Base-by-base conservation (phyloP, 1,140 invertebrate species). In the Leptinotarsa defecta region DNA sequence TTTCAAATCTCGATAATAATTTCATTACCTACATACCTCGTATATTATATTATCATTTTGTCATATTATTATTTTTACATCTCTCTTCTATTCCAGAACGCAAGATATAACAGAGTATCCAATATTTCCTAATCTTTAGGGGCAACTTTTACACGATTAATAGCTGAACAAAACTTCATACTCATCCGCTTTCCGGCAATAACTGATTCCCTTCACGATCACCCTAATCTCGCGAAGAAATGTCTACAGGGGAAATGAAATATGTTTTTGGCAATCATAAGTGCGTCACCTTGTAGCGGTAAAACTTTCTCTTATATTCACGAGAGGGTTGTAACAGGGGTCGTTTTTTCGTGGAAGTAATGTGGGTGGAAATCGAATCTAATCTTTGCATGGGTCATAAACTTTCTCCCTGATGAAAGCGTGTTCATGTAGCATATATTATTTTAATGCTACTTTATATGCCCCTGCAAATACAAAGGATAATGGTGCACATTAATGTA, bases 141-240 rank as follows among this genome's bases (percentile, higher is more conserved):
- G 34, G 34, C 34, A 43, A 43, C 34, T 43, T 11, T 8, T 43
- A 43, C 52, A 17, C 1, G 52, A 57, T 57, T 57, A 17, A 57
- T 19, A 57, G 52, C 13, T 19, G 52, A 57, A 57, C 52, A 57
- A 57, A 57, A 57, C 52, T 57, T 57, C 52, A 15, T 57, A 17
- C 52, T 4, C 13, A 57, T 57, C 13, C 52, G 52, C 52, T 57
- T 57, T 57, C 17, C 52, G 52, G 52, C 52, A 57, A 43, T 57
- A 57, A 57, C 52, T n/a, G n/a, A 57, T 57, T 57, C 52, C 52
- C 52, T 19, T 57, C n/a, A 57, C 52, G 52, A 57, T 57, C 52
- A 57, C 52, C 15, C n/a, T 19, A 17, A 57, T 57, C 52, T 19
- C 13, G n/a, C 13, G 52, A 19, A 57, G 52, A 19, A 57, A 57